phyloP scores from a whole-genome alignment of 2,888 invertebrate species.

The Drosophila barbarae region DNA sequence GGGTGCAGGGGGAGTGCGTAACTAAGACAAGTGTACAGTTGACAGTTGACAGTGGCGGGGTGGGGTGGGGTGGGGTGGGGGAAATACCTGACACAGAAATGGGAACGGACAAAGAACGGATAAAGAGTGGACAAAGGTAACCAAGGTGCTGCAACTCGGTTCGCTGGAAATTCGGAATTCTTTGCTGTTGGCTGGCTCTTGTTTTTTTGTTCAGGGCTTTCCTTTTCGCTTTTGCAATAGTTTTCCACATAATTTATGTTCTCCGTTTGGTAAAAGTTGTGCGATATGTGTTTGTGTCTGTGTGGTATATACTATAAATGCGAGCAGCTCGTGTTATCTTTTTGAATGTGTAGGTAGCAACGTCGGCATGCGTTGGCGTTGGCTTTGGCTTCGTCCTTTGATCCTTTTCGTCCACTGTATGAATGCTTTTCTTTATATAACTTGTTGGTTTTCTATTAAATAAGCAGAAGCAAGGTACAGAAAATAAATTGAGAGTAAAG shows the following conservation, averaged over 20 bases:
- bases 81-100: slow-evolving; percentile 34
- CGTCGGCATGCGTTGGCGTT: slow-evolving; percentile 3
- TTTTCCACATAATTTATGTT: slow-evolving; percentile 43
- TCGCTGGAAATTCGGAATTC: slow-evolving; percentile 26
- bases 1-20: slow-evolving; percentile 22
- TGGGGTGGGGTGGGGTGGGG: neutral
- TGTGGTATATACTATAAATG: slow-evolving; percentile 1
- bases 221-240: slow-evolving; percentile 39
- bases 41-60: slow-evolving; percentile 22
- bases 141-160: slow-evolving; percentile 48
- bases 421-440: neutral
- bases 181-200: slow-evolving; percentile 25
- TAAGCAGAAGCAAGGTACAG: neutral
- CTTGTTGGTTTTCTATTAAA: neutral
- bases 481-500: neutral
- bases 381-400: neutral
- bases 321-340: slow-evolving; percentile 23
- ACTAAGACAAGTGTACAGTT: slow-evolving; percentile 45
- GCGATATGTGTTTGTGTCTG: slow-evolving; percentile 15
- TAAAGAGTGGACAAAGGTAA: slow-evolving; percentile 61
- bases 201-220: slow-evolving; percentile 12
- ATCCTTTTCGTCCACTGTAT: neutral
- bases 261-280: slow-evolving; percentile 32
- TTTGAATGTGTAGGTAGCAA: neutral
- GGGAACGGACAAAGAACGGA: slow-evolving; percentile 27